Base-by-base conservation (phyloP, 2,797 vertebrate species). In the Ptychadena robeensis region DNA sequence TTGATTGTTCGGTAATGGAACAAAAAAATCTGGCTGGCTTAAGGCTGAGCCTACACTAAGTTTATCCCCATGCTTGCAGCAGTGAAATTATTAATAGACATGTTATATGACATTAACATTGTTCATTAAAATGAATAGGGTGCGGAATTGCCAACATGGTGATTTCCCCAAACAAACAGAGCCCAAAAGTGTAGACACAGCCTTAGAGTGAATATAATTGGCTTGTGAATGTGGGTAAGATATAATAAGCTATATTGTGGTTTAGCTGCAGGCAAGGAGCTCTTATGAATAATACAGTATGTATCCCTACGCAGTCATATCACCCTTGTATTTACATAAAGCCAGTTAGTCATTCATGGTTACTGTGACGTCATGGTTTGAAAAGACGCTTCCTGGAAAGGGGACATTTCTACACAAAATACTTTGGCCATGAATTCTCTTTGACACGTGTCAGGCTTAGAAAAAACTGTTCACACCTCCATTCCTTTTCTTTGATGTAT, bases 331-430 rank as follows among this genome's bases (percentile, higher is more conserved):
- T 72, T 77, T 74, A 77, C 87, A 81, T 86, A 38, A 48, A 85
- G 83, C 68, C 0, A 73, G 89, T 93, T 93, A 93, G 91, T 93
- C 92, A 92, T 90, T 89, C 81, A 53, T 91, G 88, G 90, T 90
- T 90, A 88, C 88, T 81, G 78, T 87, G 40, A 88, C 85, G 82
- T 91, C 89, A 91, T 78, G 83, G 75, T 68, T 83, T 87, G 86
- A 88, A 75, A 44, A 75, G 34, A 85, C 80, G 48, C 64, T 82
- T 82, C 30, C 64, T 65, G 40, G 38, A 64, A 77, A 40, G 18
- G 37, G 67, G 18, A 66, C 22, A 48, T 53, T 83, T 65, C 61
- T 37, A 12, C 68, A 78, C 81, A 82, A 82, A 71, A 27, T 30
- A 63, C 63, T 34, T 32, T 53, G 65, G 37, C n/a, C 70, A 48